Base-by-base conservation (phyloP, 2,888 invertebrate species). In the Lamproptera curius region DNA sequence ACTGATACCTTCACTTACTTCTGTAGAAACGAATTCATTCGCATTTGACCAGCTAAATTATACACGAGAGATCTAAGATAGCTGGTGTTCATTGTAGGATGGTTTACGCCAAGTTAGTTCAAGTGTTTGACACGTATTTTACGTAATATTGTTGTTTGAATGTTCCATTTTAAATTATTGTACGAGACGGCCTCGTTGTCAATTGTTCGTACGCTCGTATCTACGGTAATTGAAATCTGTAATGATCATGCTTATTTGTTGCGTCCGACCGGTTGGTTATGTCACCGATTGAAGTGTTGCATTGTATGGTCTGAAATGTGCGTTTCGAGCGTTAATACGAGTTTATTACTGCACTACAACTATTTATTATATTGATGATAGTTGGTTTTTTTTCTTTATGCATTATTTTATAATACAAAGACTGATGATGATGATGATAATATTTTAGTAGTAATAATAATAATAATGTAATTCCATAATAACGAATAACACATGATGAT, bases 71-170 rank as follows among this genome's bases (percentile, higher is more conserved):
- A 23, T 39, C 34, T 34, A 9, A 11, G 10, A 39, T 34, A 23
- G 10, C 26, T 46, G 39, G 39, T n/a, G 8, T 0, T 31, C 13
- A 23, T 26, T 39, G 39, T 23, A 20, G 31, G 11, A 11, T 34
- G n/a, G 11, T 35, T 35, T 34, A 26, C 40, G 26, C 16, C 26
- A 35, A 16, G 35, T 40, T 46, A 39, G 33, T 46, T n/a, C 8
- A n/a, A 40, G 39, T 34, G 39, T 40, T 35, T 46, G 40, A 16
- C 40, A 40, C 14, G 35, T 23, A n/a, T 3, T 16, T 46, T 46
- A 23, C 46, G 26, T 16, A 46, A 46, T 11, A n/a, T 1, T 16
- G 34, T 14, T 28, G 9, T 16, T 28, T 36, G 26, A 20, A 20
- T 9, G 40, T 40, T 46, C 26, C 26, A 46, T 20, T 35, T 46